These are phyloP conservation scores for Sakesphorus luctuosus DNA, from an alignment of 2,113 vertebrate genomes.

Conservation along the genomic window DNA sequence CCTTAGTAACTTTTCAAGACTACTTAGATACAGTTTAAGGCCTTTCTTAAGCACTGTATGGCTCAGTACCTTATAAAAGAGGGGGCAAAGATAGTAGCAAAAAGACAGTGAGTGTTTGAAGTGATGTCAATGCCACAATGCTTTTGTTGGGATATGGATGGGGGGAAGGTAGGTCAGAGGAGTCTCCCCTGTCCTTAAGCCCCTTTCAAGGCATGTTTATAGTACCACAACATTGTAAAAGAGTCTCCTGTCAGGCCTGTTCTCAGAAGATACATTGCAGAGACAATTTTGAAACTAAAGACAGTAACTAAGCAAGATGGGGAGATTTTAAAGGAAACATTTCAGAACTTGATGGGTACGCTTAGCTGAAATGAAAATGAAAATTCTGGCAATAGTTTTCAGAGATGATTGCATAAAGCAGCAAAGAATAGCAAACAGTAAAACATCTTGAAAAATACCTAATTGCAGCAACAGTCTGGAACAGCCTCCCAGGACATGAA, in stretches of 20 bases:
- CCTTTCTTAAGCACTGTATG: not conserved
- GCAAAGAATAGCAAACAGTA: not conserved
- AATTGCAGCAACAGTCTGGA: not conserved
- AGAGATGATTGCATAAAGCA: not conserved
- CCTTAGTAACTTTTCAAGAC: not conserved
- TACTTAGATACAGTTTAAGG: not conserved
- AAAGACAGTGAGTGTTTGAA: not conserved
- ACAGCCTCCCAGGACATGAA: not conserved
- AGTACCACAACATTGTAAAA: not conserved
- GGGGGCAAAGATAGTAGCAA: not conserved
- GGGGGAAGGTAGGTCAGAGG: not conserved
- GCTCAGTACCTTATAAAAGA: not conserved
- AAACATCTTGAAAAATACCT: not conserved
- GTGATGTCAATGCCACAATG: not conserved
- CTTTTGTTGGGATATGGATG: not conserved
- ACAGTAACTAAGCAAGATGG: not conserved
- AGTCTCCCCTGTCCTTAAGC: not conserved
- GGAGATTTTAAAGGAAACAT: not conserved
- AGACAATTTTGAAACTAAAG: not conserved
- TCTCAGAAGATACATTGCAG: accelerated
- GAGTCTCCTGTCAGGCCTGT: not conserved
- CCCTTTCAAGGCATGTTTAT: not conserved
- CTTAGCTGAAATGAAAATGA: not conserved
- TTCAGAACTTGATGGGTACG: not conserved
- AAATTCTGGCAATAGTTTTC: not conserved